Percentiles rank a stretch among this genome's conserved stretches.
Conservation (phyloP, 2,888 invertebrate species). For the Ornithoptera alexandrae region DNA sequence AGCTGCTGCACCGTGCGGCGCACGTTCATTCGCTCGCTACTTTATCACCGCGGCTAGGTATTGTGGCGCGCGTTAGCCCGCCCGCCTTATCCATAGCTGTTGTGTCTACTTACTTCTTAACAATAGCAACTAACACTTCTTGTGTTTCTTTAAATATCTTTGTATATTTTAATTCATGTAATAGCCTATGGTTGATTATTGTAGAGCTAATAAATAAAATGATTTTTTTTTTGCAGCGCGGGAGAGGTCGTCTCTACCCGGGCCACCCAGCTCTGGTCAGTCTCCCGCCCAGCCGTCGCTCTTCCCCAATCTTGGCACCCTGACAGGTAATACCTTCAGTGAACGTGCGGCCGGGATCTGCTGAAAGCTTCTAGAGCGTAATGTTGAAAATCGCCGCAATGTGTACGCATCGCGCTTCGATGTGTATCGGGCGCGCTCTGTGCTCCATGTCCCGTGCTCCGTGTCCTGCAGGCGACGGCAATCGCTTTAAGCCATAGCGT, state of each 20-base stretch:
- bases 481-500: neutral
- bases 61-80: too few relatives aligned
- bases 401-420: neutral
- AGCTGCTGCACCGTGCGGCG: too few relatives aligned
- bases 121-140: too few relatives aligned
- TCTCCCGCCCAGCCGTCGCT: slow-evolving; percentile 59
- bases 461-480: too few relatives aligned
- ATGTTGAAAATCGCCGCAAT: neutral
- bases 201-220: neutral
- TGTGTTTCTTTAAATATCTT: too few relatives aligned
- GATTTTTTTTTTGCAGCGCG: slow-evolving; percentile 49
- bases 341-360: too few relatives aligned
- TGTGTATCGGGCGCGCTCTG: neutral
- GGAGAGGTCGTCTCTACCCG: slow-evolving; percentile 71
- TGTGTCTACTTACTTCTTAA: too few relatives aligned
- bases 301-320: slow-evolving; percentile 67
- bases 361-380: too few relatives aligned
- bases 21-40: too few relatives aligned
- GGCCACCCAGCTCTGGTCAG: slow-evolving; percentile 53
- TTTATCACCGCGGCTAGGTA: too few relatives aligned
- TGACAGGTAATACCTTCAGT: slow-evolving; percentile 52
- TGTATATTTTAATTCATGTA: too few relatives aligned
- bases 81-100: too few relatives aligned
- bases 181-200: neutral
- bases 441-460: neutral